These are phyloP conservation scores for Theocolax elegans DNA, from an alignment of 1,140 invertebrate species.

Conservation along the genomic window DNA sequence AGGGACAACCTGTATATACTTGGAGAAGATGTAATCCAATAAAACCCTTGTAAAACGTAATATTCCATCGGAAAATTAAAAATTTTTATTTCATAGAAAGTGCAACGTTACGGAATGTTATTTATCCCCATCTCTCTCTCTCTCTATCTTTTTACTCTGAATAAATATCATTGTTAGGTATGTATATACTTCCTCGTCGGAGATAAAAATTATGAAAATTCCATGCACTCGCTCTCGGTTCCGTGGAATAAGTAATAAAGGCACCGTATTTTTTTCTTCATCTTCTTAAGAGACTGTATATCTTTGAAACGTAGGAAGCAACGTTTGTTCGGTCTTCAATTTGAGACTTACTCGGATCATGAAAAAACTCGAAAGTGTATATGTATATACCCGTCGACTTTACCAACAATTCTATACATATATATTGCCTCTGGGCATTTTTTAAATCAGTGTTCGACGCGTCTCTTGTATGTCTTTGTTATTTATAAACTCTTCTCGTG, in stretches of 20 bases:
- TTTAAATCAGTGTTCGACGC: no score
- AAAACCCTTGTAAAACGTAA: no score
- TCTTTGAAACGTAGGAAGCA: constrained; percentile 48
- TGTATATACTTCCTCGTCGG: not conserved
- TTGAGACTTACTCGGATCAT: constrained; percentile 52
- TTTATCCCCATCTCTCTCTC: no score
- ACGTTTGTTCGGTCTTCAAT: constrained; percentile 49
- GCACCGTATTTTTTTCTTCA: no score
- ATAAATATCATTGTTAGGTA: not conserved
- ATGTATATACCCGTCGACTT: constrained; percentile 42
- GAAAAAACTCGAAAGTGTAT: constrained; percentile 51
- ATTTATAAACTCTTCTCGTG: no score
- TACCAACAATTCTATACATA: constrained; percentile 34
- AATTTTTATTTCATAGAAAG: no score
- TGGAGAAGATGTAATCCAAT: no score
- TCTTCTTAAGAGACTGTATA: constrained; percentile 36
- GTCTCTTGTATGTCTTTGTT: no score
- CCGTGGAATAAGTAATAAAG: constrained; percentile 54
- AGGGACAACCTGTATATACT: no score
- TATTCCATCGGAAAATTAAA: no score
- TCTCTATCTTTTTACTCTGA: not conserved
- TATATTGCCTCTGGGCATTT: constrained; percentile 32
- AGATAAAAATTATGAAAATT: constrained; percentile 31
- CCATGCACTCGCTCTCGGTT: no score
- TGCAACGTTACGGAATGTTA: no score